A percentile compares a stretch with the other conserved stretches of the same genome.
Evolutionary conservation across 2,888 invertebrate species (phyloP).

Genomic region (Actias luna): DNA sequence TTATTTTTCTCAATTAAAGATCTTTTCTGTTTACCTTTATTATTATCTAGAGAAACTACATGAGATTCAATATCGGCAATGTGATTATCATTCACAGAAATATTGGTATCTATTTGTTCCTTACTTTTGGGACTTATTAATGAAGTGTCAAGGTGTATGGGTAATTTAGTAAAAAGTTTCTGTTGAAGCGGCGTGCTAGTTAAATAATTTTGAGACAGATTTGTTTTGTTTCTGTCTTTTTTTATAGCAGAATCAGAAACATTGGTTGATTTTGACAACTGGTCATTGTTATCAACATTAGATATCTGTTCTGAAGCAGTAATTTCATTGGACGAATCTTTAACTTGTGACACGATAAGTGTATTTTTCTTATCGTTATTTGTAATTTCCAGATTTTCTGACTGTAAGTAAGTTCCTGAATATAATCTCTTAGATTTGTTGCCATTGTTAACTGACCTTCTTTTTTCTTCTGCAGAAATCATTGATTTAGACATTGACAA

Average conservation of each 20-base stretch:
- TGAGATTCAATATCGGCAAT: neutral
- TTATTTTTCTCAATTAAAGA: conserved; percentile 23
- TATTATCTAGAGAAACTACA: conserved; percentile 12
- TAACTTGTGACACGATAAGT: conserved; percentile 59
- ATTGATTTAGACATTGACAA: conserved; percentile 25
- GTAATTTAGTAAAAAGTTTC: conserved; percentile 48
- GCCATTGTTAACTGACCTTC: conserved; percentile 19
- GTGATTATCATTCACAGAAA: neutral
- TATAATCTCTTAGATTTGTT: conserved; percentile 43
- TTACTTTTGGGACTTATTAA: conserved; percentile 44
- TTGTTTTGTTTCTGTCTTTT: conserved; percentile 43
- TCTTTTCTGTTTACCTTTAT: conserved; percentile 26
- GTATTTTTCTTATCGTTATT: conserved; percentile 58
- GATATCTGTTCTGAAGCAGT: conserved; percentile 39
- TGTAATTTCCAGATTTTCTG: conserved; percentile 40
- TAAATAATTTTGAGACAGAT: conserved; percentile 47
- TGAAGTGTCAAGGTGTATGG: conserved; percentile 55
- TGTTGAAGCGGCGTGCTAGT: conserved; percentile 70
- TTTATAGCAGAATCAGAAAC: conserved; percentile 37
- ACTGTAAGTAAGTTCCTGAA: conserved; percentile 24
- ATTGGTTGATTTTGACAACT: conserved; percentile 46
- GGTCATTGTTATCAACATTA: conserved; percentile 35
- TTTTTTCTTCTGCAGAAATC: conserved; percentile 7
- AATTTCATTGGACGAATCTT: conserved; percentile 51
- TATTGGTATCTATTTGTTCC: conserved; percentile 22